Evolutionary conservation across 2,797 vertebrate species (phyloP), one percentile per base, ranked within the genome.

Genomic region (Muscicapa comitata): DNA sequence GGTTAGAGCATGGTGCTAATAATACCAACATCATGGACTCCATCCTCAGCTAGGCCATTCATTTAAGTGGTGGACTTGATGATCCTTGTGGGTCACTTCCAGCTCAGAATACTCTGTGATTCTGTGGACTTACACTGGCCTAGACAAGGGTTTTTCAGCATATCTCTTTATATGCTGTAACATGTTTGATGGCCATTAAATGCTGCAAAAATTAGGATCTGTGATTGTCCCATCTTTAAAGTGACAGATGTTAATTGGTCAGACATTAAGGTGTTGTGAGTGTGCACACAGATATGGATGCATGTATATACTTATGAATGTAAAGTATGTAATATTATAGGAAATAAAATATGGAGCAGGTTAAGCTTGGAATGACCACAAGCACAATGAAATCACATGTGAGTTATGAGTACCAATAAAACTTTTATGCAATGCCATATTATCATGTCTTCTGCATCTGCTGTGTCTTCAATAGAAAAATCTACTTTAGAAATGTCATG

Each of bases 381-480:
- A 95, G 88, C 72, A 93, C 93, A 95, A 65, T 95, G 94, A 96
- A 96, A 92, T 95, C 72, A 61, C 65, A 79, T 85, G 57, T 94
- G 88, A 97, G 50, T 97, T 97, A 97, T 8, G 83, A 92, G 88
- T 85, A 47, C 72, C 65, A 91, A 91, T 95, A 95, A 93, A 97
- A 96, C 92, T 95, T 95, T 96, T 95, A 96, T 96, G 85, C 84
- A 93, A 82, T 20, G 57, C 26, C 86, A 28, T 92, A 93, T 92
- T 93, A 93, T 94, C 86, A 61, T 51, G 91, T 95, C 90, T 71
- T 94, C 74, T 92, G 77, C 80, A 79, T 95, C 92, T 95, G 74
- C 74, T 55, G 16, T 59, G 45, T 84, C 84, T 95, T 93, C 87
- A 87, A 37, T 75, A 77, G 86, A 80, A 94, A 94, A 92, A 89